phyloP scores from a whole-genome alignment of 2,888 invertebrate genomes.

The Chaetogeoica ovagalla region DNA sequence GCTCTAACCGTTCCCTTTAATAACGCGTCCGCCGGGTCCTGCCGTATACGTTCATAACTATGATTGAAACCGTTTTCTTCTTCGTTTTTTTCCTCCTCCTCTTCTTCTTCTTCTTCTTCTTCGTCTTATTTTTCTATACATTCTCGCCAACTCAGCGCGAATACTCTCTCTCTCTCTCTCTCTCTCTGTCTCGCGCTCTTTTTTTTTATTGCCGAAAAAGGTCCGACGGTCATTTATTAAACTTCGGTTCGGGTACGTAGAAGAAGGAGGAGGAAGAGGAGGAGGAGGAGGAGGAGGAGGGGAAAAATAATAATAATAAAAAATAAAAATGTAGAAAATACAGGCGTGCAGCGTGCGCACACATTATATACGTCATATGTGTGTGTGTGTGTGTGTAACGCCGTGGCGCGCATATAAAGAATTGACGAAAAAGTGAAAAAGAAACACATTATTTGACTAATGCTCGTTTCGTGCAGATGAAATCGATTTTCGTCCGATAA shows the following conservation, averaged over 20 bases:
- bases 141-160: slow-evolving; percentile 50
- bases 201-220: slow-evolving; percentile 50
- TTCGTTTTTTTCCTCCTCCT: not conserved
- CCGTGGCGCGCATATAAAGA: slow-evolving; percentile 22
- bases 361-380: not conserved
- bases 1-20: slow-evolving; percentile 35
- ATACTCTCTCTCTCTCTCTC: slow-evolving; percentile 6
- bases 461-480: slow-evolving; percentile 38
- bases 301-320: not conserved
- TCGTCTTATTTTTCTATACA: too few species aligned
- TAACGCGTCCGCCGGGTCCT: slow-evolving; percentile 40
- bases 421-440: slow-evolving; percentile 21
- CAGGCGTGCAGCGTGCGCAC: not conserved
- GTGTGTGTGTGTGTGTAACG: not conserved
- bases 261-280: not conserved
- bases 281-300: not conserved
- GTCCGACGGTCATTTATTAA: slow-evolving; percentile 53
- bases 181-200: too few species aligned
- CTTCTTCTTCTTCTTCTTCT: not conserved
- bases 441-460: slow-evolving; percentile 46
- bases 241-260: slow-evolving; percentile 46
- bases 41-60: slow-evolving; percentile 47
- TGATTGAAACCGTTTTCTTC: slow-evolving; percentile 53
- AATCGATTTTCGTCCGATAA: slow-evolving; percentile 43
- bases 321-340: slow-evolving; percentile 41